These are phyloP conservation scores for Lucilia sericata DNA, from an alignment of 1,140 invertebrate species.

Conservation along the genomic window DNA sequence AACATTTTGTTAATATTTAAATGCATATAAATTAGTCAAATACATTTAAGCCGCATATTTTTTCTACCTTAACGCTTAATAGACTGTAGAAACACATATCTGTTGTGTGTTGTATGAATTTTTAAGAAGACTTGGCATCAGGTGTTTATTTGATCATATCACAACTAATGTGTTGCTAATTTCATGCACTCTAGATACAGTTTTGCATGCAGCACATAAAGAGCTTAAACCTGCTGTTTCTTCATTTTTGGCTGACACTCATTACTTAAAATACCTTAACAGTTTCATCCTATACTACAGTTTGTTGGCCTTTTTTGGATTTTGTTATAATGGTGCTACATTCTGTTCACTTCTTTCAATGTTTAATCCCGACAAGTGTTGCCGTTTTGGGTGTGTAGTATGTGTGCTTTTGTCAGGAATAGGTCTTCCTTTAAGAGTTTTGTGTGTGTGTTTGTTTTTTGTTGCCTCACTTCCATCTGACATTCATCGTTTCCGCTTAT, in stretches of 20 bases:
- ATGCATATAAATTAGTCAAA: slow-evolving; percentile 47
- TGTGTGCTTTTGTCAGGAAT: not conserved
- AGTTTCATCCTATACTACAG: not conserved
- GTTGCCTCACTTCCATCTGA: slow-evolving; percentile 15
- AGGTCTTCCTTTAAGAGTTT: not conserved
- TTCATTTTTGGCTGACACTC: not conserved
- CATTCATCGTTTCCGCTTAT: slow-evolving; percentile 45
- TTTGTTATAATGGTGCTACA: not conserved
- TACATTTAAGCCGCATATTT: slow-evolving; percentile 28
- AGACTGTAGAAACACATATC: not conserved
- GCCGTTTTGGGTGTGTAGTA: not conserved
- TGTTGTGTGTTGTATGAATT: not conserved
- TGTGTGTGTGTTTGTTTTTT: slow-evolving; percentile 24
- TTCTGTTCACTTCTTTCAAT: not conserved
- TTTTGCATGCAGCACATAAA: not conserved
- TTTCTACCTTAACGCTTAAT: slow-evolving; percentile 16
- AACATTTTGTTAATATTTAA: slow-evolving; percentile 46
- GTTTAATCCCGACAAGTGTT: not conserved
- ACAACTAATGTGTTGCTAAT: slow-evolving; percentile 36
- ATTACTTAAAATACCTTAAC: not conserved
- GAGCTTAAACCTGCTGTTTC: not conserved
- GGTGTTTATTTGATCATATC: slow-evolving; percentile 30
- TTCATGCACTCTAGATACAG: slow-evolving; percentile 20
- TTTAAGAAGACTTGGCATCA: not conserved
- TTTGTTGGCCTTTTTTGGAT: slow-evolving; percentile 11